Base-by-base conservation (phyloP, 2,113 vertebrate species). In the Saguinus imperator region DNA sequence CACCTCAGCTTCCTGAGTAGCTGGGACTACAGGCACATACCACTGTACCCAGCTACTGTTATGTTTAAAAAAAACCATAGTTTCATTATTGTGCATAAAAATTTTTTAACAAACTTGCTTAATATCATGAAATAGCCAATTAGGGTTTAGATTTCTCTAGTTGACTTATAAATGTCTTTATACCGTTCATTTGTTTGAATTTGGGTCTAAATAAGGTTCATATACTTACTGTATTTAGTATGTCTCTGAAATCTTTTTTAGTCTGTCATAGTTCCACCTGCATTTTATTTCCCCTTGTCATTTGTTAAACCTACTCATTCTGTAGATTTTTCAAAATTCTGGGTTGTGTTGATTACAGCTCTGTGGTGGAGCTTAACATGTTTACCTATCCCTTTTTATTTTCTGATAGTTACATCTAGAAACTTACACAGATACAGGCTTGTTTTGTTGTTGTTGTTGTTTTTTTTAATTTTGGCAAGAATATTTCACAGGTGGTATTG, bases 381-480 rank as follows among this genome's bases (percentile, higher is more conserved):
- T 55, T 93, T 13, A 48, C 57, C 18, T 83, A 14, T 79, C 29
- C 37, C 37, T 93, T 87, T 91, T 97, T 79, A 75, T 97, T 79
- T 90, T 18, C 64, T 87, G 18, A 11, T 91, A 43, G 27, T 87
- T 95, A 90, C 17, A 92, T 82, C 20, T 61, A 52, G 58, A 89
- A 81, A 66, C 50, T 91, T 79, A 35, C 23, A 80, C 4, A 91
- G 21, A 35, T 85, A 58, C 1, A 91, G 18, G 70, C 40, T 91
- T 89, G 43, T 58, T 85, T 90, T 84, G 32, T 77, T 90, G 77
- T 32, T 77, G n/a, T n/a, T n/a, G n/a, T n/a, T 92, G 91, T 92
- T 35, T 64, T 64, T 29, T 93, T 94, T 43, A 35, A n/a, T 87
- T 75, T 90, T 84, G 79, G 43, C 89, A 96, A 91, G 77, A 91